Evolutionary conservation across 1,140 invertebrate species (phyloP), one percentile per base, ranked within the genome.

Genomic region (Diprion similis): DNA sequence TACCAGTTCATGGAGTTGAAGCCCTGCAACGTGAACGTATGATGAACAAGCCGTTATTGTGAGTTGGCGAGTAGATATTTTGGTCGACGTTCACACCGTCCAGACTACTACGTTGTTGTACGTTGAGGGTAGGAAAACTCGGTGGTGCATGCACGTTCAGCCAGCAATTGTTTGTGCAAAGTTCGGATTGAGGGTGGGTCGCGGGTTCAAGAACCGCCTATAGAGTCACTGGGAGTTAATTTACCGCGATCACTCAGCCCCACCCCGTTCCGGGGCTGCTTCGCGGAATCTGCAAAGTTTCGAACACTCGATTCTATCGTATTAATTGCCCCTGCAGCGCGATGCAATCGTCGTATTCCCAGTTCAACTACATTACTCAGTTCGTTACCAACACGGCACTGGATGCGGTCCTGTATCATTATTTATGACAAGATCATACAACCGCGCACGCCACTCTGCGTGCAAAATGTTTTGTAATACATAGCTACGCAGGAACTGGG

Each of bases 1-100:
- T 96, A 95, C 88, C 95, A 96, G 85, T 96, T 93, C 85, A 90
- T 97, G 88, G 94, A 95, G 84, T 87, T 95, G 47, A 93, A 93
- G 84, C 89, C 92, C 72, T 87, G 85, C 76, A 89, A 88, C 77
- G 86, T 87, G 80, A 87, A 88, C 77, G 84, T 88, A 59, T 88
- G 80, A 72, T 72, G 66, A 46, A 46, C 47, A 73, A 66, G 68
- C 48, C 10, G 9, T 67, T 8, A 68, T 17, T 46, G 11, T 37
- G 13, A 68, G 47, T 68, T 19, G 9, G 15, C 67, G 9, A 13
- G 65, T 71, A 11, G 19, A 37, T 13, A 71, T 59, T 37, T 48
- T 13, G 15, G n/a, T 13, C 10, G 45, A 71, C 24, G 51, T 18
- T 17, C 17, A 8, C 68, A 64, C 71, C 71, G 71, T 67, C 68